Conservation (phyloP, 2,797 vertebrate species). For the Babyrousa celebensis region DNA sequence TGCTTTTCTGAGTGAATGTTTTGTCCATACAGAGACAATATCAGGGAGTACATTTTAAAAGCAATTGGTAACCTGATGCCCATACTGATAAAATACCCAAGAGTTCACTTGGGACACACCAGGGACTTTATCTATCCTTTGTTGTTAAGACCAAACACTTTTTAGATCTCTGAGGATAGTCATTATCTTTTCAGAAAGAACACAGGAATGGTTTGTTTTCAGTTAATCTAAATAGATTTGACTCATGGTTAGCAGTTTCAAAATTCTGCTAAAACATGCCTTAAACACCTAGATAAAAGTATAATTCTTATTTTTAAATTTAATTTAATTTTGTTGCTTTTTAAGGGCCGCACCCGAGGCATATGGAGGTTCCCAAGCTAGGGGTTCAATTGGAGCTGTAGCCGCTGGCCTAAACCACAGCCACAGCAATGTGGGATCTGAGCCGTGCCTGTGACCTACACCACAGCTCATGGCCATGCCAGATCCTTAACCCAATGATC, state of each 20-base stretch:
- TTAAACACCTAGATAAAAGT: conserved; percentile 38
- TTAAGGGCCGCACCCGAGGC: too few species aligned
- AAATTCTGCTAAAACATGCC: conserved; percentile 71
- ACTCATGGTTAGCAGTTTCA: conserved; percentile 49
- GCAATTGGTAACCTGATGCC: neutral
- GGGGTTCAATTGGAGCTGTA: too few species aligned
- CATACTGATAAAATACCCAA: neutral
- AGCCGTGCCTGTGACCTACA: too few species aligned
- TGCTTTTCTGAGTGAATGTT: neutral
- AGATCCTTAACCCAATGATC: too few species aligned
- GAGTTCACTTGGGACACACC: neutral
- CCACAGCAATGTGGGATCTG: too few species aligned
- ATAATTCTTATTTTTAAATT: neutral
- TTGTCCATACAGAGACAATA: neutral
- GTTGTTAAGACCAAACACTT: conserved; percentile 65
- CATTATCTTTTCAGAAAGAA: conserved; percentile 62
- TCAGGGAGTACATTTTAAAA: conserved; percentile 51
- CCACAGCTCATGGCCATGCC: too few species aligned
- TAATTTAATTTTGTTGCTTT: too few species aligned
- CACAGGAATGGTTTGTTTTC: conserved; percentile 15
- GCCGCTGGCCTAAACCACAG: too few species aligned
- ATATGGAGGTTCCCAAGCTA: too few species aligned
- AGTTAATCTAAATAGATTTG: conserved; percentile 42
- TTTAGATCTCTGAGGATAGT: conserved; percentile 27
- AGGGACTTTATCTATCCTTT: conserved; percentile 44